Percentiles rank a stretch among this genome's conserved stretches.
Evolutionary conservation across 2,797 vertebrate species (phyloP).

Genomic region (Dipus sagitta): DNA sequence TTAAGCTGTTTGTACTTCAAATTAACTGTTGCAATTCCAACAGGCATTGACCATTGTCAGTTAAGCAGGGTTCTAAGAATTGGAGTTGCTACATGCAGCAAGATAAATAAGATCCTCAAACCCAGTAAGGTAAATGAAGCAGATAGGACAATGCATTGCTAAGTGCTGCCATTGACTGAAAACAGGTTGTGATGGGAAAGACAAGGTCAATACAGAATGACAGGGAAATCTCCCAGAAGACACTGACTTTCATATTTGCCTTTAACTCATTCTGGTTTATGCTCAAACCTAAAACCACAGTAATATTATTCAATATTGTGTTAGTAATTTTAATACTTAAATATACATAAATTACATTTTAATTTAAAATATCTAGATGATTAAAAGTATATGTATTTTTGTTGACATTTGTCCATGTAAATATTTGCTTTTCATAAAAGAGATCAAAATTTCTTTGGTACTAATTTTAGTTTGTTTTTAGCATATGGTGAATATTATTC

Average conservation of each 20-base stretch:
- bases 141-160: not conserved
- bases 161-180: not conserved
- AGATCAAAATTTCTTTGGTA: not conserved
- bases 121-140: slow-evolving; percentile 33
- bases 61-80: not conserved
- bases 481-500: not conserved
- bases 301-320: not conserved
- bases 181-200: not conserved
- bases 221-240: not conserved
- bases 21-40: not conserved
- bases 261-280: slow-evolving; percentile 24
- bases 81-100: not conserved
- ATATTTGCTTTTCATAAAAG: slow-evolving; percentile 44
- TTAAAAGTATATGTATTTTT: slow-evolving; percentile 19
- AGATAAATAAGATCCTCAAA: slow-evolving; percentile 17
- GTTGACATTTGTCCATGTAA: slow-evolving; percentile 15
- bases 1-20: not conserved
- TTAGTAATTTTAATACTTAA: not conserved
- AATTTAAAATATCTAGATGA: not conserved
- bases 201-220: not conserved
- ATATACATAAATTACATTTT: not conserved
- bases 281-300: not conserved
- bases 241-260: not conserved
- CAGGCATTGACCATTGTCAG: not conserved
- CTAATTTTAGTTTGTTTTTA: slow-evolving; percentile 39